Conservation (phyloP, 2,797 vertebrate genomes). For the Netta rufina region DNA sequence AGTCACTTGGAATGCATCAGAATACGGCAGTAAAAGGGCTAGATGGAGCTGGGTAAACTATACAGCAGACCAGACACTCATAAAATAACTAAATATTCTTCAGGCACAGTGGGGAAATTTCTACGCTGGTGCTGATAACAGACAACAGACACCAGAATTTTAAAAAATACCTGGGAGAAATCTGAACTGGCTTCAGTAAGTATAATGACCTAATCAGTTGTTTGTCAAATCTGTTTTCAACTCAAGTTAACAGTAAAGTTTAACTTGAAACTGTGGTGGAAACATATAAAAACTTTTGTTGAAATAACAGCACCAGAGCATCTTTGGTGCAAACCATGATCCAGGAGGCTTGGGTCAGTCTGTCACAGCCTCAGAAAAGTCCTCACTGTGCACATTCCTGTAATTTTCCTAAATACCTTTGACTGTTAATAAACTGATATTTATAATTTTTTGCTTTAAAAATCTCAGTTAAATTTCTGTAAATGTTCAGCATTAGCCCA, state of each 20-base stretch:
- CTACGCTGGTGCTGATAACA: background rate
- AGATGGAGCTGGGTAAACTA: constrained; percentile 1
- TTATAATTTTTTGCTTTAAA: background rate
- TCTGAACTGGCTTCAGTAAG: background rate
- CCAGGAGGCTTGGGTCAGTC: background rate
- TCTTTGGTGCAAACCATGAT: background rate
- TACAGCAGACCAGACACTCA: constrained; percentile 13
- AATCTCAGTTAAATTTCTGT: background rate
- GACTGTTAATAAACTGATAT: background rate
- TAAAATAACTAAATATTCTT: constrained; percentile 31
- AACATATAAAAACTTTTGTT: background rate
- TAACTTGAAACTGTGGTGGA: background rate
- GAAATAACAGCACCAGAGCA: background rate
- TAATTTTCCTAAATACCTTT: background rate
- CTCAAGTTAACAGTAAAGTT: background rate
- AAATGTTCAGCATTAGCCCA: background rate
- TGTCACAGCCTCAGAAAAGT: background rate
- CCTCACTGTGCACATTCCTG: background rate
- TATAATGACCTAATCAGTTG: background rate
- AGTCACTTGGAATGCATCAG: background rate
- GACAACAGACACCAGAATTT: background rate
- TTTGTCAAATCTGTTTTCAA: background rate
- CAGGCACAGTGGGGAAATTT: constrained; percentile 2
- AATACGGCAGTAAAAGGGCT: background rate
- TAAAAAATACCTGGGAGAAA: background rate